phyloP scores from a whole-genome alignment of 1,140 invertebrate species.

The Hormaphis cornu region DNA sequence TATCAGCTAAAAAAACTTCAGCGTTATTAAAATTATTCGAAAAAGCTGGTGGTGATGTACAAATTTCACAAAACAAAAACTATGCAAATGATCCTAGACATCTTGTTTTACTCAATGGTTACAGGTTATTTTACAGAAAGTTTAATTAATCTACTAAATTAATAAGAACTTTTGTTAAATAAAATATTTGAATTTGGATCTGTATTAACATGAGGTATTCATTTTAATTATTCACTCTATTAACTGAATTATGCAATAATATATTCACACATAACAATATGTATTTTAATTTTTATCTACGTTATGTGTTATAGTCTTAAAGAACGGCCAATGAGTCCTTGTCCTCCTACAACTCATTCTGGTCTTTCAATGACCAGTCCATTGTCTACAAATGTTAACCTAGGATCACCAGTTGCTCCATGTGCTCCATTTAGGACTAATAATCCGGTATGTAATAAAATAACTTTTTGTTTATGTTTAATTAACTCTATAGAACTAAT shows the following conservation, averaged over 20 bases:
- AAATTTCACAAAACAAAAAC: constrained; percentile 70
- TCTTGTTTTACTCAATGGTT: constrained; percentile 69
- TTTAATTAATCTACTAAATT: not conserved
- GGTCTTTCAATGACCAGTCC: constrained; percentile 47
- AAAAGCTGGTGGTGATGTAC: constrained; percentile 74
- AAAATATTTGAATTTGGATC: too few species aligned
- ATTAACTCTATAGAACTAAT: not conserved
- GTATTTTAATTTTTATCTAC: not conserved
- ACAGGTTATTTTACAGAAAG: constrained; percentile 44
- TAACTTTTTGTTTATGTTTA: not conserved
- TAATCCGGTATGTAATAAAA: constrained; percentile 8
- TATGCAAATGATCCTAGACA: constrained; percentile 82
- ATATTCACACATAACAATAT: too few species aligned
- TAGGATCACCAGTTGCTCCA: constrained; percentile 34
- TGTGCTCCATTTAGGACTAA: constrained; percentile 22
- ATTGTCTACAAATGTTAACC: constrained; percentile 49
- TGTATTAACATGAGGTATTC: too few species aligned
- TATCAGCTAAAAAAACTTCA: constrained; percentile 79
- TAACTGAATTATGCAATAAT: too few species aligned
- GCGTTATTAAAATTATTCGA: constrained; percentile 67
- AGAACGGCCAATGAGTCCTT: constrained; percentile 66
- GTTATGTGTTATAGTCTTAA: constrained; percentile 52
- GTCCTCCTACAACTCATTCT: constrained; percentile 38
- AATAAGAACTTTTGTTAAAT: too few species aligned
- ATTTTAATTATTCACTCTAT: too few species aligned